Evolutionary conservation across 92 coral and sea anemone genomes (phyloP), one percentile per base, ranked within the genome.

Genomic region (Epizoanthus illoricatus): DNA sequence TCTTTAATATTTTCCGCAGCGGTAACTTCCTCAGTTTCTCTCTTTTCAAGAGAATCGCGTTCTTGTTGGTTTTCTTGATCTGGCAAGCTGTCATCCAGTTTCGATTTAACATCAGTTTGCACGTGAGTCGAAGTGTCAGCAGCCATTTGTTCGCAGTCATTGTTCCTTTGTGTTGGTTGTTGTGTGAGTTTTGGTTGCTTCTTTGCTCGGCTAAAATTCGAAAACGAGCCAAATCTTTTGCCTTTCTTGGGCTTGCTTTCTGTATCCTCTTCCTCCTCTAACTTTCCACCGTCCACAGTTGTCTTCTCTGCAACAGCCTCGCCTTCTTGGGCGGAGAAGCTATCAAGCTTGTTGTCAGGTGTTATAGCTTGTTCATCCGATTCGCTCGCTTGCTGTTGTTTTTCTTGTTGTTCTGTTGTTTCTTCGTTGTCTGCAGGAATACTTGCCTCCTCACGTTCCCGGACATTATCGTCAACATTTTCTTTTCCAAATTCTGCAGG

Each of bases 151-250:
- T 57, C 36, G 12, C 15, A 16, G 28, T 74, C 59, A 57, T 0
- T 56, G 19, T 74, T 23, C 15, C 5, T n/a, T 15, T 74, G 23
- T 57, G 64, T 18, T 36, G 4, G 17, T 24, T 42, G 63, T 52
- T 59, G 66, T 40, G 56, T 57, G 18, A 76, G 17, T 62, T 76
- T 74, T 2, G 65, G 65, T 24, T 63, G 65, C 54, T 74, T 74
- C 66, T 74, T 74, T 74, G 79, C 39, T 57, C 79, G 79, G 39
- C 65, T 57, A 36, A 74, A 74, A 33, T 43, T 16, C 16, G 80
- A 74, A 57, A 74, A 74, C 33, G 80, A 57, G 17, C 65, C 80
- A 36, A 74, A 74, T 56, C 80, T 74, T 65, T 74, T 74, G 16
- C 65, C 65, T 74, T 56, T 74, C 64, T 74, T 74, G 19, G 54